Base-by-base conservation (phyloP, 2,113 vertebrate genomes). In the Sander vitreus region DNA sequence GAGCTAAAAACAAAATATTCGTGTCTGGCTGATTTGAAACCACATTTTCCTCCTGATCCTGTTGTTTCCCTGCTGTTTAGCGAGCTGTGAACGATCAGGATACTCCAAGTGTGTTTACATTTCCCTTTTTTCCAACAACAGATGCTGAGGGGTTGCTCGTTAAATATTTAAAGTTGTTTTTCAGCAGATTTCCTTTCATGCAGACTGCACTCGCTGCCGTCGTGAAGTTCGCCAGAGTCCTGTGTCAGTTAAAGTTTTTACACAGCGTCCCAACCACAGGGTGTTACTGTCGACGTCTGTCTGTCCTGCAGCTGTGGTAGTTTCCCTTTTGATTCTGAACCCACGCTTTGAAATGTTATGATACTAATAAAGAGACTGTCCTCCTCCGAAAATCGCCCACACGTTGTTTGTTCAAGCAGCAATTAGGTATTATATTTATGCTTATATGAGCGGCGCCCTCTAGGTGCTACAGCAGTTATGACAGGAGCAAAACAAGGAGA, bases 131-230 rank as follows among this genome's bases (percentile, higher is more conserved):
- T 55, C 59, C 51, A 1, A 33, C 0, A 9, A 45, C 39, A 58
- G 73, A 86, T 54, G 65, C 81, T 50, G 39, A 80, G 64, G 70
- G 57, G 72, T 58, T 33, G 23, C 63, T 69, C 1, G 45, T 80
- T 90, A 60, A 92, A 92, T 92, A 89, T 90, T 92, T 80, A 36
- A 89, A 80, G 68, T 67, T 84, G 85, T 86, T 89, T 43, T 90
- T 86, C 78, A 86, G 71, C 71, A 43, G 53, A 63, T 73, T 77
- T 77, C 54, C 75, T 82, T 80, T 85, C 72, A 83, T 80, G 73
- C 70, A 62, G 64, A 16, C 58, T 75, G 54, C 19, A 25, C 48
- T 65, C 10, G n/a, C 74, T 3, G 72, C 39, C 39, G 10, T 54
- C 63, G 53, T 77, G 57, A 58, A 57, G 12, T 73, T 74, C 21